Percentiles rank a stretch among this genome's conserved stretches.
phyloP scores from a whole-genome alignment of 2,113 vertebrate genomes.

The Marmota flaviventris region DNA sequence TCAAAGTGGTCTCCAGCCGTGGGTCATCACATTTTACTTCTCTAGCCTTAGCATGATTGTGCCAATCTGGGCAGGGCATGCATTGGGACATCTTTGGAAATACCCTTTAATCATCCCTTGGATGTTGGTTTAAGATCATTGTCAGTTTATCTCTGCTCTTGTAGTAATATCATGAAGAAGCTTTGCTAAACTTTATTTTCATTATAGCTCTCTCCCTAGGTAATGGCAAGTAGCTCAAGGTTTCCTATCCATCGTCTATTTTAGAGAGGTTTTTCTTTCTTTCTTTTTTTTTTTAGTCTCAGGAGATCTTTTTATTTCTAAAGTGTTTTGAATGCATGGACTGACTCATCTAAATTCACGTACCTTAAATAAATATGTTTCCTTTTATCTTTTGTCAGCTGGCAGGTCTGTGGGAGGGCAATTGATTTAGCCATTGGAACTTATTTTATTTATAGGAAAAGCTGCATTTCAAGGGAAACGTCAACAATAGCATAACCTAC shows the following conservation, averaged over 20 bases:
- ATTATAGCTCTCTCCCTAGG: background rate
- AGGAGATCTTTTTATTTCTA: background rate
- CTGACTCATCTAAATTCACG: background rate
- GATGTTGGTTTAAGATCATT: background rate
- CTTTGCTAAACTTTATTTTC: background rate
- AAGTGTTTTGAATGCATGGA: background rate
- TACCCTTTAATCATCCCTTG: background rate
- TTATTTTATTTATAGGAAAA: conserved; percentile 16
- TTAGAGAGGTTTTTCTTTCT: background rate
- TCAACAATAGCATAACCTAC: background rate
- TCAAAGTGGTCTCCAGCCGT: background rate
- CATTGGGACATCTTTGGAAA: background rate
- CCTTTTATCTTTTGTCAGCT: conserved; percentile 15
- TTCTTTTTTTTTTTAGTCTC: background rate
- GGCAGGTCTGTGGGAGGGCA: background rate
- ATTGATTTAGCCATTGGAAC: background rate
- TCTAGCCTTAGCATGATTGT: background rate
- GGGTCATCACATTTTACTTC: background rate
- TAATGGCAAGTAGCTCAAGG: background rate
- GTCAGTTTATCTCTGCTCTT: background rate
- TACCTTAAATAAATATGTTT: background rate
- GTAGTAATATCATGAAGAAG: background rate
- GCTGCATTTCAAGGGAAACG: background rate
- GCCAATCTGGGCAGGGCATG: background rate
- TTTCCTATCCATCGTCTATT: background rate